Conservation (phyloP, 1,140 invertebrate species). For the Lutraria rhynchaena region DNA sequence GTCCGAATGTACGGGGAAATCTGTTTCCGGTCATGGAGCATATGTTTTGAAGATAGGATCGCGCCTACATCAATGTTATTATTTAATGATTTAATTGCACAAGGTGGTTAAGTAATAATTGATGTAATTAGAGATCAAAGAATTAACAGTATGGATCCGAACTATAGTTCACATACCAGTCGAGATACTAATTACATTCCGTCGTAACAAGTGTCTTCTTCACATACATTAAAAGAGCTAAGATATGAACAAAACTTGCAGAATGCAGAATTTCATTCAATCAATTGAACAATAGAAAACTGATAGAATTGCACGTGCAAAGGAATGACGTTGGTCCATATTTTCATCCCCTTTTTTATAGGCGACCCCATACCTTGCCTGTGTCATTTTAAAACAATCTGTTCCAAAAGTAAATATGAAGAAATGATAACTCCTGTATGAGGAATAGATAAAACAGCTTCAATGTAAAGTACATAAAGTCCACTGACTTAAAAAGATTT, state of each 20-base stretch:
- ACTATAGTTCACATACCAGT: too few relatives aligned
- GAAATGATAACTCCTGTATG: conserved; percentile 16
- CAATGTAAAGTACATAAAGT: not conserved
- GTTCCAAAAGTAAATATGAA: conserved; percentile 17
- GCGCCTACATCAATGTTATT: conserved; percentile 13
- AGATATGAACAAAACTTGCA: too few relatives aligned
- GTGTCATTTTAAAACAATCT: not conserved
- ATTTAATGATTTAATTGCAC: not conserved
- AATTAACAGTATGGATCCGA: not conserved
- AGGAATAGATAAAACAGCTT: conserved; percentile 2
- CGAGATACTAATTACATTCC: too few relatives aligned
- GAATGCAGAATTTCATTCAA: too few relatives aligned
- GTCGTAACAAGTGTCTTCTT: too few relatives aligned
- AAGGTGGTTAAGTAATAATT: not conserved
- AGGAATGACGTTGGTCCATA: too few relatives aligned
- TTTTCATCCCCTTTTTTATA: too few relatives aligned
- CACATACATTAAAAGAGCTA: too few relatives aligned
- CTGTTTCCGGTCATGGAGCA: conserved; percentile 11
- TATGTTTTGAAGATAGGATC: not conserved
- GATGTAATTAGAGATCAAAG: not conserved
- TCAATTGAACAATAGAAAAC: too few relatives aligned
- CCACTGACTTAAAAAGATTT: conserved; percentile 24
- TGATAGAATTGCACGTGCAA: too few relatives aligned
- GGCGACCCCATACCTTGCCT: too few relatives aligned
- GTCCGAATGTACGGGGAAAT: not conserved